phyloP scores from a whole-genome alignment of 2,113 vertebrate species.

The Grammomys dolichurus region DNA sequence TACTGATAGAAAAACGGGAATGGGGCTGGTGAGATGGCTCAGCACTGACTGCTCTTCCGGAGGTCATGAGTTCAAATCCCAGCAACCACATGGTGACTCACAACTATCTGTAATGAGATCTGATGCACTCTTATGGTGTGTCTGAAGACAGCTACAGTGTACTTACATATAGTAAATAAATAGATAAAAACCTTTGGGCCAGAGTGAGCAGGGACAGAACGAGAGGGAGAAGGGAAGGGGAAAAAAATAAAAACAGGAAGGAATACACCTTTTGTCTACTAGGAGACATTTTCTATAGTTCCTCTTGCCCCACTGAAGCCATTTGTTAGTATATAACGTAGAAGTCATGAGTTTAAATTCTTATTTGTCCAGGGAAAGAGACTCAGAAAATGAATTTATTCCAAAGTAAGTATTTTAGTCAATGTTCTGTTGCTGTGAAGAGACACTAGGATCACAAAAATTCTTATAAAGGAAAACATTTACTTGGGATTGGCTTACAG shows the following conservation, averaged over 20 bases:
- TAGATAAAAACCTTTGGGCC: too few relatives aligned
- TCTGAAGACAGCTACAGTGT: too few relatives aligned
- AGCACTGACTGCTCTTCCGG: too few relatives aligned
- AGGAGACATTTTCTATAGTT: not conserved
- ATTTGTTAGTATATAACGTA: conserved; percentile 36
- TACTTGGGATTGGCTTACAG: not conserved
- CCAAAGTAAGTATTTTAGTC: not conserved
- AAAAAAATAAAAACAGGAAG: not conserved
- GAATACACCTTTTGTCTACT: not conserved
- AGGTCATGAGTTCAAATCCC: too few relatives aligned
- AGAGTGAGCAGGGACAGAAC: too few relatives aligned
- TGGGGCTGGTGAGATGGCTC: too few relatives aligned
- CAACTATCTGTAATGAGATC: too few relatives aligned
- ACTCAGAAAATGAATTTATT: conserved; percentile 1
- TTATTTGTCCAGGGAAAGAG: not conserved
- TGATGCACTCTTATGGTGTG: too few relatives aligned
- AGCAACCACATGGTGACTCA: too few relatives aligned
- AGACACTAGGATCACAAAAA: not conserved
- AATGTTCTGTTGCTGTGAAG: not conserved
- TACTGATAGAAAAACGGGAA: not conserved
- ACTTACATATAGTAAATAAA: too few relatives aligned
- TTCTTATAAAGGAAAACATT: not conserved
- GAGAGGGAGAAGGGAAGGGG: too few relatives aligned
- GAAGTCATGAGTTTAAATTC: conserved; percentile 37
- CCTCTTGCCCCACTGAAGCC: not conserved